Conservation (phyloP, 2,113 vertebrate species). For the Crypturellus undulatus region DNA sequence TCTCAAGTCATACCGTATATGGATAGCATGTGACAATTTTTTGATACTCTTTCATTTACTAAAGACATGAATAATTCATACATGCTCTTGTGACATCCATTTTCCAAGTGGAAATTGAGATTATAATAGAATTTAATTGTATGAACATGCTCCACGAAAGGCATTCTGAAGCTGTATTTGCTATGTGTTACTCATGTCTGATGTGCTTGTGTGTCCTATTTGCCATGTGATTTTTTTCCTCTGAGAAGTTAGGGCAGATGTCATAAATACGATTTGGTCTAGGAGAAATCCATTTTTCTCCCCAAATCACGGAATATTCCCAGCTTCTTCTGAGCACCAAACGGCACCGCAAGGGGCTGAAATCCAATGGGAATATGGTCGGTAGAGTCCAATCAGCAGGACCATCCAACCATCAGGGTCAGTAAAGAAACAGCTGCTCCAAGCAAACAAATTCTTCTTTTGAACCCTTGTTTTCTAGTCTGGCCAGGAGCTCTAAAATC, state of each 20-base stretch:
- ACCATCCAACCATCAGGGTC: background rate
- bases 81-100: conserved; percentile 38
- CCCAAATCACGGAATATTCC: background rate
- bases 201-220: background rate
- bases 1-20: conserved; percentile 58
- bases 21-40: conserved; percentile 72
- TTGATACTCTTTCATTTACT: conserved; percentile 70
- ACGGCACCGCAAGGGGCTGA: background rate
- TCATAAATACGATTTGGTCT: background rate
- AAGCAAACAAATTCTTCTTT: background rate
- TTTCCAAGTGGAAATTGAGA: conserved; percentile 53
- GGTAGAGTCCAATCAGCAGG: background rate
- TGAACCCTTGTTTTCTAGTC: background rate
- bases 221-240: background rate
- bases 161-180: conserved; percentile 11
- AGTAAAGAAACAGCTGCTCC: background rate
- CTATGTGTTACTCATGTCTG: background rate
- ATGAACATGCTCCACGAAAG: conserved; percentile 26
- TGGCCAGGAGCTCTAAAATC: background rate
- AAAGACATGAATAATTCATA: conserved; percentile 73
- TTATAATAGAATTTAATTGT: conserved; percentile 55
- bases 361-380: background rate
- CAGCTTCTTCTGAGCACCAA: background rate
- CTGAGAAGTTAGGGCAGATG: background rate
- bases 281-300: background rate